Evolutionary conservation across 1,140 invertebrate genomes (phyloP).

Genomic region (Ostrea denselamellosa): DNA sequence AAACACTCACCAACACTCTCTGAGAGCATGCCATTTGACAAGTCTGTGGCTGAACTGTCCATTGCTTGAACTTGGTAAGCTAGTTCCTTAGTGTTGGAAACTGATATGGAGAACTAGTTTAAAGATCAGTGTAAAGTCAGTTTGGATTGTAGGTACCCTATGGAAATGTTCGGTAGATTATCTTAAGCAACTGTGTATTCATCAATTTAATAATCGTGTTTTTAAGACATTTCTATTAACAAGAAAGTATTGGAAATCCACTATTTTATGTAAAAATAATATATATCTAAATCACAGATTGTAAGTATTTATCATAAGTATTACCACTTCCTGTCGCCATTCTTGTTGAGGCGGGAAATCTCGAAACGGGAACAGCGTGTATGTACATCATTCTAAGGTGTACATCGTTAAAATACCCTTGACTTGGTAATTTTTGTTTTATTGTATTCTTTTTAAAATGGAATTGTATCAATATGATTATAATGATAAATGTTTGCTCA

Average conservation of each 20-base stretch:
- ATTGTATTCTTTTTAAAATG: background rate
- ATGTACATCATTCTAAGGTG: background rate
- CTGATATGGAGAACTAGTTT: background rate
- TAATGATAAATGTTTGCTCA: background rate
- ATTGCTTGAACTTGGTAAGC: background rate
- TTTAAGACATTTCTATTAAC: too few species aligned
- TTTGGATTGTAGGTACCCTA: background rate
- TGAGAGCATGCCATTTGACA: constrained; percentile 22
- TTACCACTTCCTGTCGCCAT: constrained; percentile 28
- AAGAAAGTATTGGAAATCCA: too few species aligned
- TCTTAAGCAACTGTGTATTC: too few species aligned
- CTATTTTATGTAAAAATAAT: too few species aligned
- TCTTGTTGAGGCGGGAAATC: constrained; percentile 25
- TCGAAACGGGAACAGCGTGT: background rate
- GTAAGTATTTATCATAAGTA: background rate
- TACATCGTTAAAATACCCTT: background rate
- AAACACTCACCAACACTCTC: constrained; percentile 19
- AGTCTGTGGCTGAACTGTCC: constrained; percentile 11
- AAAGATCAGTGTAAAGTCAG: background rate
- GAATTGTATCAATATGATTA: background rate
- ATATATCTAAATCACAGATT: too few species aligned
- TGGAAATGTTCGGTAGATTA: too few species aligned
- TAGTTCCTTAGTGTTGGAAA: background rate
- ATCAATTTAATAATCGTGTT: too few species aligned
- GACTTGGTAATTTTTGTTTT: background rate